Conservation (phyloP, 2,797 vertebrate genomes). For the Hydrolagus colliei region DNA sequence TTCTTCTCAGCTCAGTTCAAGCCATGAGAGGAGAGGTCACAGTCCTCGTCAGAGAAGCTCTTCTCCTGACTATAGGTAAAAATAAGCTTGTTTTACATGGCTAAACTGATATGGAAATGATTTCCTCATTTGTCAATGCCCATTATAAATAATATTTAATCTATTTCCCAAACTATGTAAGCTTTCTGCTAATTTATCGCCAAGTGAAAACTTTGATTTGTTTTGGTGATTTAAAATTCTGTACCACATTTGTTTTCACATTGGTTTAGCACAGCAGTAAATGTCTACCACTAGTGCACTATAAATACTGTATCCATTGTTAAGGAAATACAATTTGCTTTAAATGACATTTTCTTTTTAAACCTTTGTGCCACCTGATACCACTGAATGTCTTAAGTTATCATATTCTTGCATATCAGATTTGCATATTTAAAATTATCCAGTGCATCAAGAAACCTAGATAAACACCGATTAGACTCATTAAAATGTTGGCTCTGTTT, state of each 20-base stretch:
- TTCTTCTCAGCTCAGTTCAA: conserved; percentile 52
- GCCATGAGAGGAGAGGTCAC: conserved; percentile 51
- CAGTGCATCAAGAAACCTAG: not conserved
- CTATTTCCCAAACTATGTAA: no score
- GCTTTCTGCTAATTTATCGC: not conserved
- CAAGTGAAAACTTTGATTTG: not conserved
- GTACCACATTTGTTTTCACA: no score
- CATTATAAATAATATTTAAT: no score
- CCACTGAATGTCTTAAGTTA: not conserved
- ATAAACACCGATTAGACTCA: not conserved
- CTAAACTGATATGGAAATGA: no score
- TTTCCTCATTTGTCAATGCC: no score
- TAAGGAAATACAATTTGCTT: not conserved
- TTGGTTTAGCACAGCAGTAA: no score
- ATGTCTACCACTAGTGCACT: not conserved
- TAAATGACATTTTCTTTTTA: not conserved
- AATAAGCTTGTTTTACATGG: not conserved
- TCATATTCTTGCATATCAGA: not conserved
- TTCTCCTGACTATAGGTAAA: conserved; percentile 65
- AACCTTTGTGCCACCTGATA: not conserved
- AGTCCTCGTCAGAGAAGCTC: conserved; percentile 48
- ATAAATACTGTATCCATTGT: not conserved
- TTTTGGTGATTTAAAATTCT: not conserved
- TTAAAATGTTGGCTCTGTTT: no score
- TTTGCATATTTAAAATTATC: not conserved